phyloP scores from a whole-genome alignment of 2,888 invertebrate species.

The Platerodrilus igneus region DNA sequence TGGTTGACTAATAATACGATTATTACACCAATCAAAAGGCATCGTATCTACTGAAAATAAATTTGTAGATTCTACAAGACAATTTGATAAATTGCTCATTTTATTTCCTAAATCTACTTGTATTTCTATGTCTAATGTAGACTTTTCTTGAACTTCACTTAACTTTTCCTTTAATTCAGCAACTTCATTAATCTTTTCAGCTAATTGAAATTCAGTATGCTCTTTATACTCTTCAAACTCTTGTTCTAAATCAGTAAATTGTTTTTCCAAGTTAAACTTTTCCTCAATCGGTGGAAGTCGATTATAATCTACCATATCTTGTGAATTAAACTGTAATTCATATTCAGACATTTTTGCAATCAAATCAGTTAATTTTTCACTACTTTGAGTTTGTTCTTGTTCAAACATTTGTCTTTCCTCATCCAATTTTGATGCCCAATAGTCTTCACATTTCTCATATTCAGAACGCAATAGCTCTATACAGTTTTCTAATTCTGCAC shows the following conservation, averaged over 20 bases:
- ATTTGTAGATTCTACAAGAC: constrained; percentile 42
- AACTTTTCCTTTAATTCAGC: constrained; percentile 51
- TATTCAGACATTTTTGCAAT: constrained; percentile 74
- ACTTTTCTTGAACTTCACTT: constrained; percentile 41
- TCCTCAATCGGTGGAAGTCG: constrained; percentile 76
- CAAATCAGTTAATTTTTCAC: constrained; percentile 70
- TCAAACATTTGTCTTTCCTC: constrained; percentile 72
- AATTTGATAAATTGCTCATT: constrained; percentile 40
- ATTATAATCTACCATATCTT: constrained; percentile 47
- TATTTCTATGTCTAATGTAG: constrained; percentile 24
- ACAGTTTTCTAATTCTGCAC: constrained; percentile 66
- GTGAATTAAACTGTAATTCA: constrained; percentile 65
- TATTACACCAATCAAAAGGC: constrained; percentile 31
- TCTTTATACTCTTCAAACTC: constrained; percentile 60
- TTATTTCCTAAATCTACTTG: constrained; percentile 32
- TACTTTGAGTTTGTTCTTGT: constrained; percentile 69
- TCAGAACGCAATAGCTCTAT: constrained; percentile 71
- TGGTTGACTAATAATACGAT: constrained; percentile 5
- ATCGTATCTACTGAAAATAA: constrained; percentile 40
- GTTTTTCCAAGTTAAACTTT: constrained; percentile 64
- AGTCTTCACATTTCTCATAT: constrained; percentile 82
- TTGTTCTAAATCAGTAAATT: constrained; percentile 66
- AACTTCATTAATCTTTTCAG: constrained; percentile 56
- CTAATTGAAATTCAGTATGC: constrained; percentile 52
- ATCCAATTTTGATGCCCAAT: constrained; percentile 75